Evolutionary conservation across 2,113 vertebrate species (phyloP), one percentile per base, ranked within the genome.

Genomic region (Aegypius monachus): DNA sequence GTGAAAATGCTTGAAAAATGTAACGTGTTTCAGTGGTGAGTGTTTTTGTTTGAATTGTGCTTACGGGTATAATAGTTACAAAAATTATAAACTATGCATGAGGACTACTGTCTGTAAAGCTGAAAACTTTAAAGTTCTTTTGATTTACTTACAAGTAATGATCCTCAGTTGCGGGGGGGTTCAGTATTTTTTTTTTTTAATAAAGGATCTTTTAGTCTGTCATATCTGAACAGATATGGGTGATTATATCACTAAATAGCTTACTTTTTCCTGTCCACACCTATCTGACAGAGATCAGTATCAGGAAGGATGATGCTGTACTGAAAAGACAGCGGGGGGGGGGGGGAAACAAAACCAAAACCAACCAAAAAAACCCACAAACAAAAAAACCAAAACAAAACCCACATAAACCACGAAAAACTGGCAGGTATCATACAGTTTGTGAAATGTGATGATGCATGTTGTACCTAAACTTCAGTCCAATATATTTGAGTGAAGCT

Each of bases 1-100:
- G 99, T 99, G 91, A 99, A 99, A 98, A 99, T 99, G 98, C 98
- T 99, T 91, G 99, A 99, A 98, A 99, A 99, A 98, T 99, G 99
- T 97, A 99, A 99, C 80, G 99, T 99, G 94, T 99, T 99, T 98
- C 99, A 99, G 86, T 99, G 99, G 99, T 99, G 93, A 98, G 99
- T 97, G 48, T 31, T 50, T 50, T 3, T 25, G 23, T 25, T 50
- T 25, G 22, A 48, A 13, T 48, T 48, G 22, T 48, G 47, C 22
- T 48, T 23, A 48, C 22, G 4, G 47, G 47, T 1, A 25, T 74
- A 67, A 32, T 72, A 7, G 21, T 59, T 50, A 40, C 0, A 3
- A 40, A 68, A 61, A 9, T 45, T 79, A 18, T 81, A 52, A 95
- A 71, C 40, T 67, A 3, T 84, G 25, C 32, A 9, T 53, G 32